A percentile compares a stretch with the other conserved stretches of the same genome.
These are phyloP conservation scores for Helogale parvula DNA, from an alignment of 2,113 vertebrate species.

Conservation along the genomic window DNA sequence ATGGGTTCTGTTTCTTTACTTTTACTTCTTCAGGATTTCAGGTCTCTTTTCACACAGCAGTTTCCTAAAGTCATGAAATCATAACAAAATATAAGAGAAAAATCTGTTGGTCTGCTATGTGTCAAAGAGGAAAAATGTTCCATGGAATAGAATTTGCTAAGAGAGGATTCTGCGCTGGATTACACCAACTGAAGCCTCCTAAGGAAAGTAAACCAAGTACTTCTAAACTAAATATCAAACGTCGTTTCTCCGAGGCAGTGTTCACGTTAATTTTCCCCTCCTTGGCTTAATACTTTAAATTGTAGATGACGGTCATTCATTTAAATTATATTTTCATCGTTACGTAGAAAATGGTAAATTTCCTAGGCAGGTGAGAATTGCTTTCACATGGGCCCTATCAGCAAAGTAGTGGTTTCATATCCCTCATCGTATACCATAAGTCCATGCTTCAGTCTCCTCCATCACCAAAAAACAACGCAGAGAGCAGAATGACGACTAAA, in stretches of 20 bases:
- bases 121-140: not conserved
- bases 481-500: not conserved
- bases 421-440: not conserved
- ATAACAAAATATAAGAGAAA: not conserved
- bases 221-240: not conserved
- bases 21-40: not conserved
- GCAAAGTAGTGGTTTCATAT: not conserved
- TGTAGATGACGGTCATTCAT: not conserved
- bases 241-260: not conserved
- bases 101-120: not conserved
- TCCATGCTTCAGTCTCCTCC: not conserved
- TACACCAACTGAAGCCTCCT: not conserved
- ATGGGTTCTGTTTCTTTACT: not conserved
- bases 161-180: not conserved
- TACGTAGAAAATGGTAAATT: not conserved
- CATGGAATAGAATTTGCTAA: not conserved
- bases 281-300: not conserved
- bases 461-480: not conserved
- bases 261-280: not conserved
- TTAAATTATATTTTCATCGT: constrained; percentile 18
- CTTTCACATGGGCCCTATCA: not conserved
- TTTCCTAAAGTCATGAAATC: constrained; percentile 1
- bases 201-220: not conserved
- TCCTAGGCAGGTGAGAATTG: not conserved
- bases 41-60: not conserved